phyloP scores from a whole-genome alignment of 2,797 vertebrate genomes.

The Cercopithecus diana region DNA sequence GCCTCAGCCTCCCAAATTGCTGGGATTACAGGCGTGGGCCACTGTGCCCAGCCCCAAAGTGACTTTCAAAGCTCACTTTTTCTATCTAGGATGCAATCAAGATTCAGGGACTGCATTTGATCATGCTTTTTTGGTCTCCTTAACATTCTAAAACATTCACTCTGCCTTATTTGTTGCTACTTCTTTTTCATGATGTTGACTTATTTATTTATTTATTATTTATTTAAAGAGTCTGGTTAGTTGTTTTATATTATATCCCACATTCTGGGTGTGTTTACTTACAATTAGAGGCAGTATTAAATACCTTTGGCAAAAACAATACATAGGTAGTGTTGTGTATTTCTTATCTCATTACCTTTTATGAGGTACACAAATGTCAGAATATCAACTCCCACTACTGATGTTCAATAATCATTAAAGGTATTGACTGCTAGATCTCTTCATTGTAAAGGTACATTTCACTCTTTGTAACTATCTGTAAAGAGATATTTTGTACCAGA shows the following conservation, averaged over 20 bases:
- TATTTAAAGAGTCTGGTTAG: not conserved
- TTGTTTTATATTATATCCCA: not conserved
- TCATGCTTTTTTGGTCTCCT: not conserved
- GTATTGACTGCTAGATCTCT: not conserved
- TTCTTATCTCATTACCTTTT: not conserved
- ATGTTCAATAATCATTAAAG: not conserved
- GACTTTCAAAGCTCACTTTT: not conserved
- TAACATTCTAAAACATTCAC: not conserved
- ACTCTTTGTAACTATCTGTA: not conserved
- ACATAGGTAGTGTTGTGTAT: not conserved
- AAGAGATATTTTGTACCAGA: not conserved
- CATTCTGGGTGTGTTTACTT: not conserved
- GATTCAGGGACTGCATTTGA: not conserved
- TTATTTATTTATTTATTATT: not conserved
- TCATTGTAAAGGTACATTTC: not conserved
- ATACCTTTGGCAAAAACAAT: constrained; percentile 2
- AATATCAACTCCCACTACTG: not conserved
- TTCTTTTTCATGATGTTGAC: not conserved
- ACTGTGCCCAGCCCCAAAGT: not conserved
- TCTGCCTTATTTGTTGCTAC: not conserved
- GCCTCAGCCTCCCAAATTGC: too few species aligned
- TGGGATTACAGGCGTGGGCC: too few species aligned
- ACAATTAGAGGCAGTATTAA: not conserved
- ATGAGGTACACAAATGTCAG: not conserved
- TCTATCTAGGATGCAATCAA: not conserved